Percentiles rank a stretch among this genome's conserved stretches.
Conservation (phyloP, 2,797 vertebrate species). For the Enoplosus armatus region DNA sequence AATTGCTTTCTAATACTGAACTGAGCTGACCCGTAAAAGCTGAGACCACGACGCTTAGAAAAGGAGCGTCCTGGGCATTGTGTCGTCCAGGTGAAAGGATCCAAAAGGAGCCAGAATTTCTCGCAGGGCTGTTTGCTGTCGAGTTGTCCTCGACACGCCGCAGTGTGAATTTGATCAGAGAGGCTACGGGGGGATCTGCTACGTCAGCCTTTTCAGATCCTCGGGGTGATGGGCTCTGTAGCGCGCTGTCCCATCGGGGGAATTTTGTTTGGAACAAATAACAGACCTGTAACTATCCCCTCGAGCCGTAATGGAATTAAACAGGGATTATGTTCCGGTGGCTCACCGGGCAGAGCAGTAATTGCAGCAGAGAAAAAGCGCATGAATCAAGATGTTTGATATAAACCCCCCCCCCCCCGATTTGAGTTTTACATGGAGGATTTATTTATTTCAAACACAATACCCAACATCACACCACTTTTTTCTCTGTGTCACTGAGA, state of each 20-base stretch:
- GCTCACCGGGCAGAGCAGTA: conserved; percentile 41
- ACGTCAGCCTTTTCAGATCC: conserved; percentile 62
- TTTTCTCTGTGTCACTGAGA: not conserved
- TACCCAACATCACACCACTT: not conserved
- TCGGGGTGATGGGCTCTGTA: conserved; percentile 10
- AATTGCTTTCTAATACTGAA: conserved; percentile 59
- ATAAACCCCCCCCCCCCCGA: conserved; percentile 29
- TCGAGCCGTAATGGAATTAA: conserved; percentile 34
- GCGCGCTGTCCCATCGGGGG: conserved; percentile 11
- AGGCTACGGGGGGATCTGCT: conserved; percentile 55
- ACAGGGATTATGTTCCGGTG: conserved; percentile 34
- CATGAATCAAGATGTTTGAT: conserved; percentile 27
- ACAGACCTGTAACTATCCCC: conserved; percentile 70
- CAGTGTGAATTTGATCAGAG: conserved; percentile 63
- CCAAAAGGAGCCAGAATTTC: conserved; percentile 22
- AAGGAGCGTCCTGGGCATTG: conserved; percentile 26
- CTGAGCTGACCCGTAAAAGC: conserved; percentile 35
- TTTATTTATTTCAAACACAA: conserved; percentile 6
- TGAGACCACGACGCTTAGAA: conserved; percentile 13
- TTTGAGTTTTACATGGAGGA: conserved; percentile 10
- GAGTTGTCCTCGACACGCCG: conserved; percentile 46
- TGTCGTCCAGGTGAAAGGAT: conserved; percentile 30
- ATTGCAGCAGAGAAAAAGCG: conserved; percentile 30
- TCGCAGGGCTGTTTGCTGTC: conserved; percentile 45
- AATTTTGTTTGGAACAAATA: conserved; percentile 64